These are phyloP conservation scores for Somateria mollissima DNA, from an alignment of 2,797 vertebrate species.

Conservation along the genomic window DNA sequence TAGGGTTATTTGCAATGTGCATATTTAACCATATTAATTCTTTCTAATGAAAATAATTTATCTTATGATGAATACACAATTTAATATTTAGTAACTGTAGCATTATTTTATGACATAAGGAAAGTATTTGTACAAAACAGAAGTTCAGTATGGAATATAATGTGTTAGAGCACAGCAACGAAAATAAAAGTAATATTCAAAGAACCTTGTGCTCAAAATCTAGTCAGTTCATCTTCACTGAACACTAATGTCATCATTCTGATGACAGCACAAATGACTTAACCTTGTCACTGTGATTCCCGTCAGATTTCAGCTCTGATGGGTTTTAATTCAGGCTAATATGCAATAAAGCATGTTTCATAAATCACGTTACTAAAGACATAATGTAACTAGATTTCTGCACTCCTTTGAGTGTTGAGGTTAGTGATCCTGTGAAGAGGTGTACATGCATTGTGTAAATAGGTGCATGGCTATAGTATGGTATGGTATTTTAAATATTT, in stretches of 20 bases:
- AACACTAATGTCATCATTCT: neutral
- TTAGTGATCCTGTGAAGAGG: neutral
- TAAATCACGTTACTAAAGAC: neutral
- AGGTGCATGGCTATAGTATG: neutral
- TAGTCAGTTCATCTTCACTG: neutral
- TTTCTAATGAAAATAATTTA: neutral
- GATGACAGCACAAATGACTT: neutral
- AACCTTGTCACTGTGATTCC: neutral
- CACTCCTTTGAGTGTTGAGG: neutral
- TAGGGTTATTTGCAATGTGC: neutral
- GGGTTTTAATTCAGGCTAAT: neutral
- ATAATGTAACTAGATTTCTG: neutral
- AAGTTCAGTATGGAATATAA: neutral
- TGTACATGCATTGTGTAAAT: neutral
- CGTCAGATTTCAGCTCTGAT: neutral
- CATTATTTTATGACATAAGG: neutral
- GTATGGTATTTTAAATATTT: neutral
- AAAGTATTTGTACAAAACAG: neutral
- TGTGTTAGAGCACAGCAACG: neutral
- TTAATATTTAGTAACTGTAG: neutral
- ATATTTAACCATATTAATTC: neutral
- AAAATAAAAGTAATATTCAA: neutral
- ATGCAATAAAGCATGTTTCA: neutral
- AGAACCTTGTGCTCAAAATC: neutral
- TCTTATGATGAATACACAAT: neutral